Percentiles rank a stretch among this genome's conserved stretches.
phyloP scores from a whole-genome alignment of 2,797 vertebrate species.

The Chelon auratus region DNA sequence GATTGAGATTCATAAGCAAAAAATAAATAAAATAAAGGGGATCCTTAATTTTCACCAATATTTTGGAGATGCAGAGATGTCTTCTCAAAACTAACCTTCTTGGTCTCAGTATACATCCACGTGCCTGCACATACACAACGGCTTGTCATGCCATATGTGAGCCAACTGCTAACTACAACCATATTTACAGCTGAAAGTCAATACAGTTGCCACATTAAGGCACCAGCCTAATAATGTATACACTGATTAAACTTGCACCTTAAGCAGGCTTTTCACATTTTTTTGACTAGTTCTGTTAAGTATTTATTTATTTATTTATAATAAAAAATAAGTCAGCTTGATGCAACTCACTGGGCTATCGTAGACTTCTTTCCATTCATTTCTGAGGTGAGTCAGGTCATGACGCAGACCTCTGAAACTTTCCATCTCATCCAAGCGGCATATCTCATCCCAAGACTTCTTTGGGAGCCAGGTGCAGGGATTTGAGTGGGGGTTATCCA shows the following conservation, averaged over 20 bases:
- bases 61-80: too few relatives aligned
- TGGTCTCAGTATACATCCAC: too few relatives aligned
- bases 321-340: not conserved
- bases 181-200: not conserved
- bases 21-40: too few relatives aligned
- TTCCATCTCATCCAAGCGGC: conserved; percentile 85
- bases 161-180: not conserved
- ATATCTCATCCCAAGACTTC: conserved; percentile 92
- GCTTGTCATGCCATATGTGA: not conserved
- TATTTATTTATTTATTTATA: not conserved
- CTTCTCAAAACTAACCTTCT: too few relatives aligned
- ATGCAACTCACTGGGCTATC: conserved; percentile 86
- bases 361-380: conserved; percentile 89
- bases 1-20: too few relatives aligned
- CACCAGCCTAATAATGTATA: not conserved
- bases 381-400: conserved; percentile 81
- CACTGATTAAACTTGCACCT: not conserved
- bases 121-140: too few relatives aligned
- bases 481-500: conserved; percentile 89
- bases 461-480: conserved; percentile 90
- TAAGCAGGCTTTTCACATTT: conserved; percentile 1
- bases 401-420: conserved; percentile 82
- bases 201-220: not conserved
- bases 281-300: not conserved
- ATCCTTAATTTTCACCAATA: too few relatives aligned